Evolutionary conservation across 2,888 invertebrate species (phyloP).

Genomic region (Dasypogon diadema): DNA sequence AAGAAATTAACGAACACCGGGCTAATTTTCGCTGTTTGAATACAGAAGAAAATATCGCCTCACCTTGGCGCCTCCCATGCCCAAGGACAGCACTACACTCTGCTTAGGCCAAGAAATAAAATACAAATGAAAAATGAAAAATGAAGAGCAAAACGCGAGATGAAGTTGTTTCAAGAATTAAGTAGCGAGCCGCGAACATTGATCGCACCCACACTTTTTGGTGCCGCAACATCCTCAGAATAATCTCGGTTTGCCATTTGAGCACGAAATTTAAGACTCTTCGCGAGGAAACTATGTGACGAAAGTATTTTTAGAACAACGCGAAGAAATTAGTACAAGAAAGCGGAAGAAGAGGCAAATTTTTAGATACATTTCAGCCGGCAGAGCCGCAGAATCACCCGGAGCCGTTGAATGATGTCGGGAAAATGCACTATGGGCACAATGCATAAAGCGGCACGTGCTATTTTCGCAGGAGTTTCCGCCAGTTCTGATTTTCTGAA

Average conservation of each 20-base stretch:
- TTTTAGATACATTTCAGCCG: slow-evolving; percentile 34
- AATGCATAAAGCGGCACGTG: slow-evolving; percentile 23
- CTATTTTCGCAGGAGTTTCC: slow-evolving; percentile 10
- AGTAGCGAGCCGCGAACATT: not conserved
- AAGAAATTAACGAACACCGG: not conserved
- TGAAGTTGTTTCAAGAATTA: not conserved
- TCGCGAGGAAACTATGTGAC: slow-evolving; percentile 31
- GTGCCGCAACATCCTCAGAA: not conserved
- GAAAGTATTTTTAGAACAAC: slow-evolving; percentile 37
- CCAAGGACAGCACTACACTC: not conserved
- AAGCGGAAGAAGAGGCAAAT: slow-evolving; percentile 37
- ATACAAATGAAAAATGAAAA: not conserved
- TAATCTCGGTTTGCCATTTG: slow-evolving; percentile 28
- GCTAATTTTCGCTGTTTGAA: not conserved
- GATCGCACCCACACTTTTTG: slow-evolving; percentile 33
- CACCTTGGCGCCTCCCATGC: slow-evolving; percentile 15
- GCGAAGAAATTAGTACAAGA: slow-evolving; percentile 23
- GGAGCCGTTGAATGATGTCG: not conserved
- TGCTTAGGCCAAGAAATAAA: slow-evolving; percentile 4
- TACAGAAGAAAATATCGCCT: slow-evolving; percentile 2
- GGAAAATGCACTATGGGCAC: not conserved
- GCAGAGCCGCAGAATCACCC: not conserved
- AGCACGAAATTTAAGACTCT: slow-evolving; percentile 43
- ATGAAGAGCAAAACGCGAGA: not conserved
- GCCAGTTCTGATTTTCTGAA: not conserved